Evolutionary conservation across 2,797 vertebrate genomes (phyloP).

Genomic region (Trachops cirrhosus): DNA sequence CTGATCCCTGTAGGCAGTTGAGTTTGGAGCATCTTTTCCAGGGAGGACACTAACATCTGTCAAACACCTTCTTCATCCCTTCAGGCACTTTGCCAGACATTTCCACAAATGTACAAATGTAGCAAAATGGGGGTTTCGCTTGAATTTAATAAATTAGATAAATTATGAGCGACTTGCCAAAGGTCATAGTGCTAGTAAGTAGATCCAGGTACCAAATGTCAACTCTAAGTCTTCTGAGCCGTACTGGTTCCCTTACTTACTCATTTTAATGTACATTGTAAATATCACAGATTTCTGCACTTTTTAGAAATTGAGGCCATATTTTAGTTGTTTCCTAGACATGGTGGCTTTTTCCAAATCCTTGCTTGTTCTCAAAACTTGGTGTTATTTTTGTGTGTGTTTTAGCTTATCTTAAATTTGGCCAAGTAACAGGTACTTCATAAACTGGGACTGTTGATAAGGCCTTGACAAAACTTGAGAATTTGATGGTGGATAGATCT

Average conservation of each 20-base stretch:
- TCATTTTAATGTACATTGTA: not conserved
- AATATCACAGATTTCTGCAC: not conserved
- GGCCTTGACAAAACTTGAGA: constrained; percentile 1
- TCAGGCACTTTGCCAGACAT: not conserved
- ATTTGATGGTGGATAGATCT: not conserved
- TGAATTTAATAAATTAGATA: not conserved
- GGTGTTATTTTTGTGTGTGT: not conserved
- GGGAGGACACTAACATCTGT: not conserved
- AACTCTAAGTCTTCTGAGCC: not conserved
- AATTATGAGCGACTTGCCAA: constrained; percentile 6
- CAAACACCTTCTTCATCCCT: not conserved
- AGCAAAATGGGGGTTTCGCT: not conserved
- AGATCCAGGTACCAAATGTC: not conserved
- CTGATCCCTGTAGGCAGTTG: not conserved
- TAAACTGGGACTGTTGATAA: not conserved
- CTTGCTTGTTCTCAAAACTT: not conserved
- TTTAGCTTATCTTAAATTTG: not conserved
- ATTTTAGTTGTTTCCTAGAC: not conserved
- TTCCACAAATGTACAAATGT: not conserved
- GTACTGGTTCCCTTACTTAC: not conserved
- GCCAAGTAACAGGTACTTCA: not conserved
- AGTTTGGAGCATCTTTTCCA: not conserved
- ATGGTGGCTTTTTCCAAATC: not conserved
- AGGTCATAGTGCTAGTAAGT: not conserved
- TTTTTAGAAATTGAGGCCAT: not conserved